Base-by-base conservation (phyloP, 2,888 invertebrate species). In the Hedychridium roseum region DNA sequence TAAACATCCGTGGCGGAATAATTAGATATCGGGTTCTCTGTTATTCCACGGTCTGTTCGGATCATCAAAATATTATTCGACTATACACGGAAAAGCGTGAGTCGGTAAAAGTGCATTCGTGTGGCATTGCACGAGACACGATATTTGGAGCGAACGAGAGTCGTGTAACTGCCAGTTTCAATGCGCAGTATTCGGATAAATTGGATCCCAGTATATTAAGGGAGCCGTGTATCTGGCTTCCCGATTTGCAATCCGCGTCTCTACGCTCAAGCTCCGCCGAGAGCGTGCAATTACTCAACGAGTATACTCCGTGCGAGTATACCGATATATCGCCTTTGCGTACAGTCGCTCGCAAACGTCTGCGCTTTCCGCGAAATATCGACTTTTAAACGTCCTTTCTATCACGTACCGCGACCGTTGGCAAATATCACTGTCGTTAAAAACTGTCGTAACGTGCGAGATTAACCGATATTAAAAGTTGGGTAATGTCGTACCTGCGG, bases 161-260 rank as follows among this genome's bases (percentile, higher is more conserved):
- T 54, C 50, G 54, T 58, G 48, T 50, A 63, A 63, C 59, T 35
- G 37, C 50, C 42, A 48, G 60, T 55, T 50, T 46, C 55, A 55
- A 50, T 46, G 55, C 43, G 46, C 60, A 37, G 45, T 51, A 63
- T 58, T 58, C 54, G 57, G 51, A 58, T 60, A 60, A 63, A 64
- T 63, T 58, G 54, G 57, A 63, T 63, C 52, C 44, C 44, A 42
- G 27, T 38, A 45, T 49, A 64, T 63, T 55, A 57, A 54, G 42
- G 45, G 58, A 46, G 47, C 51, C 51, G 42, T 46, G 32, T 45
- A 36, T 46, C 57, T 46, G 52, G 60, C 45, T 54, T 59, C 52
- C 37, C 56, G 46, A 42, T 54, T 49, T 48, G 44, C 52, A 42
- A 55, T 41, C 36, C 50, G 28, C 46, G 45, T 49, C 50, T 48